A percentile compares a stretch with the other conserved stretches of the same genome.
These are phyloP conservation scores for Channa maculata DNA, from an alignment of 2,113 vertebrate genomes.

Conservation along the genomic window DNA sequence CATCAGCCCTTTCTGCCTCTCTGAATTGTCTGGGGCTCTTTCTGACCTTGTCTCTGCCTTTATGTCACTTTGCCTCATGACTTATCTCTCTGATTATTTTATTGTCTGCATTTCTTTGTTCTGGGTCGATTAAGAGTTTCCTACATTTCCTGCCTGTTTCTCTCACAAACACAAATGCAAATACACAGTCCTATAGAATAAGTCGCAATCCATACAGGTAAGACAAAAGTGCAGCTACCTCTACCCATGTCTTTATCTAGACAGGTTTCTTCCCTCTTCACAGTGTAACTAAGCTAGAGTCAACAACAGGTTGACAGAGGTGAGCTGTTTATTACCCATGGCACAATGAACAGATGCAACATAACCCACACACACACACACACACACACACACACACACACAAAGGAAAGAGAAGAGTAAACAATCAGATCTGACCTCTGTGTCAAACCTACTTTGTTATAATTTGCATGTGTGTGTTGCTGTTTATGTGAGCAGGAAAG, in stretches of 20 bases:
- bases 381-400: too few relatives aligned
- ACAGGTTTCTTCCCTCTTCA: background rate
- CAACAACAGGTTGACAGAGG: constrained; percentile 43
- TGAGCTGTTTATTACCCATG: constrained; percentile 53
- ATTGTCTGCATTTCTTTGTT: background rate
- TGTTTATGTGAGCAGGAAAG: constrained; percentile 16
- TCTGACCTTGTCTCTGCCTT: background rate
- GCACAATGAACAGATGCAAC: constrained; percentile 55
- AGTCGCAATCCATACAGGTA: too few relatives aligned
- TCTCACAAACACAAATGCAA: too few relatives aligned
- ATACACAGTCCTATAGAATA: too few relatives aligned
- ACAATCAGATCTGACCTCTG: constrained; percentile 57
- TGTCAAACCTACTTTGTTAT: constrained; percentile 43
- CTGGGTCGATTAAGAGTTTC: background rate
- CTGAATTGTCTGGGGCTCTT: constrained; percentile 1
- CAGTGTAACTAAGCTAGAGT: background rate
- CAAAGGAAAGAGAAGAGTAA: constrained; percentile 46
- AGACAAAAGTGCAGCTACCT: too few relatives aligned
- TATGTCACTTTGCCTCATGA: constrained; percentile 3
- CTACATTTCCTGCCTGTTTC: background rate
- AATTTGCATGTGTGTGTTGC: constrained; percentile 3
- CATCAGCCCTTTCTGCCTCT: constrained; percentile 13
- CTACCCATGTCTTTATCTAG: too few relatives aligned
- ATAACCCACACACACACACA: constrained; percentile 11
- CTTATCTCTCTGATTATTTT: background rate